Evolutionary conservation across 2,797 vertebrate species (phyloP), one percentile per base, ranked within the genome.

Genomic region (Botia almorhae): DNA sequence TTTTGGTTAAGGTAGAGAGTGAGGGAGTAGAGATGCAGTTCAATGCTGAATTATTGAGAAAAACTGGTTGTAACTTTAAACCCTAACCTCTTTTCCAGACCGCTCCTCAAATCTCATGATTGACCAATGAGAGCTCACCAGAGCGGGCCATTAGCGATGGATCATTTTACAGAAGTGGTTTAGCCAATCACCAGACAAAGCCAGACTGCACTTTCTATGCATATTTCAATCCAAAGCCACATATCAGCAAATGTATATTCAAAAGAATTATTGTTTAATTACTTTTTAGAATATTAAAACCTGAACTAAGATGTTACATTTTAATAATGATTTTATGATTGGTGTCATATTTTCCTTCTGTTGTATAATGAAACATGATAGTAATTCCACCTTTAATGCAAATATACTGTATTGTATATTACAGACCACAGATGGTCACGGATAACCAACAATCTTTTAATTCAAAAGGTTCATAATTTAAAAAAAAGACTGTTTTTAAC

Each of bases 81-180:
- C n/a, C 56, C 21, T 81, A 51, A 56, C 36, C 78, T 83, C n/a
- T 82, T 69, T 84, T 82, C 3, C 89, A 99, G 98, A 97, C 96
- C 8, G 95, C 96, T n/a, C 98, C 97, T 17, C 91, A 86, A 73
- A 88, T 94, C 93, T 76, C 65, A 60, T 16, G 46, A 61, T 70
- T 17, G 23, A 39, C 61, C 78, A 68, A 69, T 81, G 61, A 64
- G 70, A 65, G 55, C 82, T 83, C 83, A 72, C 51, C 43, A 86
- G 78, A 67, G 1, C 70, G 74, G 48, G 0, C 82, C 81, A 36
- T 85, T 79, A 68, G 76, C 83, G 65, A 70, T 76, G 78, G 71
- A 87, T 79, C 21, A 72, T 77, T 77, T 83, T 16, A 78, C 67
- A 68, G 76, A 65, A 79, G 50, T 48, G 77, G 82, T 82, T 90